These are phyloP conservation scores for Cyprinus carpio DNA, from an alignment of 2,113 vertebrate genomes.

Conservation along the genomic window DNA sequence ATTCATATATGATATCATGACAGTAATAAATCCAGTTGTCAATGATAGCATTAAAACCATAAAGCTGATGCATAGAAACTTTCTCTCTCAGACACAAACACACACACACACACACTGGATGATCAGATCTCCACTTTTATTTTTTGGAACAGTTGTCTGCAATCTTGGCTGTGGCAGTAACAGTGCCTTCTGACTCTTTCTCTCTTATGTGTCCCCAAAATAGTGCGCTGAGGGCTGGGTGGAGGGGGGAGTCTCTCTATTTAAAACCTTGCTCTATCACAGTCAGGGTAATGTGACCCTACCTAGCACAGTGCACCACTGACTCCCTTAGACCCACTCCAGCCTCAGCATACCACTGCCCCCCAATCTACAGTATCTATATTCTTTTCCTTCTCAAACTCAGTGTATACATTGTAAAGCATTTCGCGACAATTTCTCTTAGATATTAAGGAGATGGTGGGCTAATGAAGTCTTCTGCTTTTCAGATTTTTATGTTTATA, in stretches of 20 bases:
- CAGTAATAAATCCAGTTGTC: not conserved
- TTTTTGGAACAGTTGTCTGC: slow-evolving; percentile 33
- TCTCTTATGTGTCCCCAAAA: slow-evolving; percentile 64
- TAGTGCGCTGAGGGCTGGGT: slow-evolving; percentile 69
- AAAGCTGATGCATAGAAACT: slow-evolving; percentile 1
- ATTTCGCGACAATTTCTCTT: not conserved
- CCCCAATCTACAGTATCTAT: slow-evolving; percentile 14
- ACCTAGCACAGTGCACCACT: slow-evolving; percentile 58
- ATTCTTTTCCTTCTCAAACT: slow-evolving; percentile 1
- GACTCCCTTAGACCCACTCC: slow-evolving; percentile 44
- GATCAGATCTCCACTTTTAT: slow-evolving; percentile 33
- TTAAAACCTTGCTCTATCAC: slow-evolving; percentile 73
- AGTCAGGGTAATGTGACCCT: slow-evolving; percentile 82
- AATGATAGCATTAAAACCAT: slow-evolving; percentile 3
- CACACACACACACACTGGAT: slow-evolving; percentile 18
- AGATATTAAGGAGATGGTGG: not conserved
- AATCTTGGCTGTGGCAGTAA: slow-evolving; percentile 46
- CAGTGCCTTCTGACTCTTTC: slow-evolving; percentile 48
- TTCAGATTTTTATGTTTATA: not conserved
- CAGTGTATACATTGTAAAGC: not conserved
- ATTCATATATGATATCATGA: not conserved
- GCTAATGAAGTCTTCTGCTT: not conserved
- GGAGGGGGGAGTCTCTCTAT: slow-evolving; percentile 74
- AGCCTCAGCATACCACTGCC: slow-evolving; percentile 13
- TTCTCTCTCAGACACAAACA: not conserved